Evolutionary conservation across 2,113 vertebrate genomes (phyloP).

Genomic region (Pogonocichla stellata): DNA sequence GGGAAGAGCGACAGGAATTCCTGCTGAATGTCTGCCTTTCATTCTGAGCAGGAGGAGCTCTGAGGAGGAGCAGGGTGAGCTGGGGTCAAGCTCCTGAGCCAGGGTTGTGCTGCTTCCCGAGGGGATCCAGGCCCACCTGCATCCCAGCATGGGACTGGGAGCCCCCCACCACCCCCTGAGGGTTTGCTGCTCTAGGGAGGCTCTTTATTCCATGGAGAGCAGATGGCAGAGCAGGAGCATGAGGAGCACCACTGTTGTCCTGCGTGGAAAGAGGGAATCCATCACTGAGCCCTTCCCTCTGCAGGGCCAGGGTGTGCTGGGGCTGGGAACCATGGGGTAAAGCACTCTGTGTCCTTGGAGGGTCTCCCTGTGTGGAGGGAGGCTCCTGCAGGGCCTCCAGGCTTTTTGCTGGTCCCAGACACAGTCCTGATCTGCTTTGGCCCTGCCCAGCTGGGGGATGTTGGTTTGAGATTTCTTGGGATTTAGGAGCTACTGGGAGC

Average conservation of each 20-base stretch:
- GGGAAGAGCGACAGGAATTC: not conserved
- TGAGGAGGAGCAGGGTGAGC: not conserved
- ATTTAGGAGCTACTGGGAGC: not conserved
- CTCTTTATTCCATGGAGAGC: not conserved
- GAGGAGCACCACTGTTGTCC: accelerated
- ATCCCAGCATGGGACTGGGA: not conserved
- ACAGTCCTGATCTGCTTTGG: accelerated
- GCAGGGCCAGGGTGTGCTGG: not conserved
- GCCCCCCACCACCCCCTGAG: not conserved
- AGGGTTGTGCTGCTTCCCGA: accelerated
- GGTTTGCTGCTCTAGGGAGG: not conserved
- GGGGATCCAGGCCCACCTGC: not conserved
- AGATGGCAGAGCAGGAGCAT: not conserved
- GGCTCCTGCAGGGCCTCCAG: not conserved
- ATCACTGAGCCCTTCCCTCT: not conserved
- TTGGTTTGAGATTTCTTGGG: not conserved
- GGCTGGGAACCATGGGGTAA: not conserved
- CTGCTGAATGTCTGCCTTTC: not conserved
- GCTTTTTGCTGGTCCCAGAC: not conserved
- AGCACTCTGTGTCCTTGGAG: not conserved
- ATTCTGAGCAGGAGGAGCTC: not conserved
- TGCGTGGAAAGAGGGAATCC: not conserved
- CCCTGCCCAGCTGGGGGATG: accelerated
- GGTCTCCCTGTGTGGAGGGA: not conserved
- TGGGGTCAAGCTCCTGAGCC: not conserved